Evolutionary conservation across 2,113 vertebrate genomes (phyloP), one percentile per base, ranked within the genome.

Genomic region (Steatornis caripensis): DNA sequence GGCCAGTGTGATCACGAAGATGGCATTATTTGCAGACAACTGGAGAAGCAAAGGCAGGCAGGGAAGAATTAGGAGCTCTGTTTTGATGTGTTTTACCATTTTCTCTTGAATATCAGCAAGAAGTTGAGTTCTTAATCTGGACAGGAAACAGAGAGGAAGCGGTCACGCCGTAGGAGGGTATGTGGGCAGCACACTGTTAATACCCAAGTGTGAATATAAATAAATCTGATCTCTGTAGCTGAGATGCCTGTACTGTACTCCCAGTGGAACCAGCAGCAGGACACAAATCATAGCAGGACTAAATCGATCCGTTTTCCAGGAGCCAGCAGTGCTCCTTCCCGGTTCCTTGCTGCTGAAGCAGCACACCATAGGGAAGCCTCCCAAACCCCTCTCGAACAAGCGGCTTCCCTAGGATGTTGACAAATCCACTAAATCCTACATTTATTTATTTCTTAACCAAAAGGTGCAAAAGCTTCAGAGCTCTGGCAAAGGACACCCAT

Each of bases 341-440:
- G 48, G 21, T 16, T 77, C 81, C 43, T 71, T 36, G 8, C 24
- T 49, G 9, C 22, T 23, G 43, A 66, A 78, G 74, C 37, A 68
- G n/a, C 2, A 1, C 6, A 37, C 7, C 0, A 0, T 4, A 26
- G 11, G 20, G 13, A n/a, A 58, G 65, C 27, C 32, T 37, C 27
- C 24, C 21, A 48, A 1, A 34, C 15, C 32, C 32, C 36, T 58
- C 41, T 41, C 37, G 46, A 49, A 53, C 21, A 36, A 69, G 36
- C 23, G 23, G 6, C 23, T 76, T 79, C 46, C 53, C 21, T 26
- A 51, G 43, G 39, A 62, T 1, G 12, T 41, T 41, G 22, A 10
- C 16, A 49, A 11, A 3, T 18, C 71, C 23, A 39, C 13, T 29
- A 43, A 78, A 62, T 30, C 23, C 34, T 48, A 21, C 10, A 18